These are phyloP conservation scores for Discoglossus pictus DNA, from an alignment of 2,797 vertebrate species.

Conservation along the genomic window DNA sequence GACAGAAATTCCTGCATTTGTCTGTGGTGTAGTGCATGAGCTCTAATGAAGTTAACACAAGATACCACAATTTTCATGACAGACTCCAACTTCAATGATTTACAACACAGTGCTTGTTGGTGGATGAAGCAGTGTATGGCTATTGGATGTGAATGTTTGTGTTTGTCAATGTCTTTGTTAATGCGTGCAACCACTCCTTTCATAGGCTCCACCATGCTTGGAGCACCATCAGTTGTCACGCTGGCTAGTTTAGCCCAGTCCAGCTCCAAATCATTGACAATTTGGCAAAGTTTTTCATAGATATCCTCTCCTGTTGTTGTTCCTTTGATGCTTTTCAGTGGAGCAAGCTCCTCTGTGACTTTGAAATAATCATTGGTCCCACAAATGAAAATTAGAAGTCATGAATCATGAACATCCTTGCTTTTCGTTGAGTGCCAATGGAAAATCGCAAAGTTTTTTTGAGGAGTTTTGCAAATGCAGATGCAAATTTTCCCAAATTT, in stretches of 20 bases:
- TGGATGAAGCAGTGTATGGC: constrained; percentile 50
- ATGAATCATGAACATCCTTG: constrained; percentile 54
- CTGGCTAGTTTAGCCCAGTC: constrained; percentile 52
- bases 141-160: not conserved
- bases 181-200: constrained; percentile 28
- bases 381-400: constrained; percentile 53
- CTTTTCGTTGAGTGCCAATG: constrained; percentile 57
- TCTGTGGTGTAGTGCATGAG: too few relatives aligned
- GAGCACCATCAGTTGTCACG: constrained; percentile 20
- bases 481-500: constrained; percentile 44
- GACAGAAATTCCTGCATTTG: constrained; percentile 52
- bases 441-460: constrained; percentile 53
- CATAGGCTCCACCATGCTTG: constrained; percentile 44
- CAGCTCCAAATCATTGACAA: constrained; percentile 49
- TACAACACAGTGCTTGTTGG: not conserved
- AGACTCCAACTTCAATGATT: too few relatives aligned
- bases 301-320: too few relatives aligned
- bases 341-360: too few relatives aligned
- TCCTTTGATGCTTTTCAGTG: constrained; percentile 54
- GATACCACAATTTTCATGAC: too few relatives aligned
- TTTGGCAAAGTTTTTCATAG: too few relatives aligned
- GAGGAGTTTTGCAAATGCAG: constrained; percentile 53
- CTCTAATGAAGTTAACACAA: too few relatives aligned
- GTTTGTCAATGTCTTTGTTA: constrained; percentile 15
- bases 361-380: constrained; percentile 53